Evolutionary conservation across 2,113 vertebrate species (phyloP), one percentile per base, ranked within the genome.

Genomic region (Caracal caracal): DNA sequence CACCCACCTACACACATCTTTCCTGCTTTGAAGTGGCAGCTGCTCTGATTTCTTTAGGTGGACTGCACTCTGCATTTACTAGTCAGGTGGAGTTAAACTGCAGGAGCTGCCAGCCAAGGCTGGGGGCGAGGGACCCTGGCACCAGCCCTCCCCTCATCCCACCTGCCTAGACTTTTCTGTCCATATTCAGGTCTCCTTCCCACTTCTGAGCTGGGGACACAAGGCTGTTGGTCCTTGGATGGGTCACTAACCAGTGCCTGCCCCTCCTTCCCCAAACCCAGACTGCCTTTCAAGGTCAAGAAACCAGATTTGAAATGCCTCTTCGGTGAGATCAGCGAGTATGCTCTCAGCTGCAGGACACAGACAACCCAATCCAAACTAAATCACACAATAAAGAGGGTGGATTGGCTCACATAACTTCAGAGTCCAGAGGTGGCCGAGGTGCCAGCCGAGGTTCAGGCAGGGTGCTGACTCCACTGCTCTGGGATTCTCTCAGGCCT

Each of bases 1-100:
- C 83, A 66, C 93, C 92, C 95, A 97, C 96, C 96, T 84, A 93
- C 97, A 92, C 95, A 97, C 90, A 92, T 97, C 90, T 97, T 95
- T 97, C 95, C 81, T 95, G 63, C 93, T 92, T 88, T 94, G 88
- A 95, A 95, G 90, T 84, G 95, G 95, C 95, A 97, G 95, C 96
- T 95, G 94, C 90, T 90, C 63, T 88, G 95, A 78, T 93, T 95
- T 94, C 75, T 95, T 80, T 93, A 95, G 88, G 97, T 96, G 96
- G 96, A 93, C 96, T 5, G 35, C 20, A 73, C 79, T 80, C 95
- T 81, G 96, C 65, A 71, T 78, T 95, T 84, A 88, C 70, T 65
- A 92, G 83, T 83, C 87, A 93, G 95, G 70, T 90, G 84, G 53
- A 96, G 40, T 95, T 70, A 80, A 89, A 87, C 28, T 43, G 56